These are phyloP conservation scores for Eidolon dupreanum DNA, from an alignment of 2,797 vertebrate genomes.

Conservation along the genomic window DNA sequence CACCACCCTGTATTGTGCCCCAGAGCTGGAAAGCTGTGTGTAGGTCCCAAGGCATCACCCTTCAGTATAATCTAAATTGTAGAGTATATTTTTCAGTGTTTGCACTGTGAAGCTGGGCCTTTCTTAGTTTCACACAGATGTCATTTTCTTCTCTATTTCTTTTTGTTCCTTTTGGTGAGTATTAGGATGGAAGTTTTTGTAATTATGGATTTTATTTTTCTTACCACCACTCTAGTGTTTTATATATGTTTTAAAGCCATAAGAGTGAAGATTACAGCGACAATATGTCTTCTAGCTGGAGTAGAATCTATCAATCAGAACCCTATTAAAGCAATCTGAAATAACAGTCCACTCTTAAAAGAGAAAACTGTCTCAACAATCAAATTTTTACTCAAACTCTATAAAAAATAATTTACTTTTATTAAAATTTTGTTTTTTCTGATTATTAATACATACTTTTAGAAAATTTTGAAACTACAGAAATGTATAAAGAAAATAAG, in stretches of 20 bases:
- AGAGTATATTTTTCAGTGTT: background rate
- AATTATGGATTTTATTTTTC: background rate
- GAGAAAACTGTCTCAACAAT: background rate
- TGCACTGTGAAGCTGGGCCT: background rate
- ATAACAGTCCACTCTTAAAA: background rate
- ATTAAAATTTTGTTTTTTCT: constrained; percentile 58
- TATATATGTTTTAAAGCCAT: background rate
- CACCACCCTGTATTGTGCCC: fast-evolving
- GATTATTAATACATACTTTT: constrained; percentile 42
- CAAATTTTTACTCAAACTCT: constrained; percentile 38
- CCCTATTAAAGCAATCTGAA: background rate
- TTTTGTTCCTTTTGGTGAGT: background rate
- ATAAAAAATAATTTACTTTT: constrained; percentile 52
- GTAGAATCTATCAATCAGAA: background rate
- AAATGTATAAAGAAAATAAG: constrained; percentile 6
- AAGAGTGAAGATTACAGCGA: background rate
- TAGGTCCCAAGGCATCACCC: background rate
- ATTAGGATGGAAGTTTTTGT: background rate
- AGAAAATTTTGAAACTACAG: constrained; percentile 55
- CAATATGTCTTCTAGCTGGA: background rate
- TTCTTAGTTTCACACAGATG: background rate
- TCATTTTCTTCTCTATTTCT: background rate
- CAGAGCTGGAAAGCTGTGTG: background rate
- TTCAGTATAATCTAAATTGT: background rate
- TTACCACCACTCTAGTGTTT: background rate